phyloP scores from a whole-genome alignment of 2,113 vertebrate species.

The Apodemus sylvaticus region DNA sequence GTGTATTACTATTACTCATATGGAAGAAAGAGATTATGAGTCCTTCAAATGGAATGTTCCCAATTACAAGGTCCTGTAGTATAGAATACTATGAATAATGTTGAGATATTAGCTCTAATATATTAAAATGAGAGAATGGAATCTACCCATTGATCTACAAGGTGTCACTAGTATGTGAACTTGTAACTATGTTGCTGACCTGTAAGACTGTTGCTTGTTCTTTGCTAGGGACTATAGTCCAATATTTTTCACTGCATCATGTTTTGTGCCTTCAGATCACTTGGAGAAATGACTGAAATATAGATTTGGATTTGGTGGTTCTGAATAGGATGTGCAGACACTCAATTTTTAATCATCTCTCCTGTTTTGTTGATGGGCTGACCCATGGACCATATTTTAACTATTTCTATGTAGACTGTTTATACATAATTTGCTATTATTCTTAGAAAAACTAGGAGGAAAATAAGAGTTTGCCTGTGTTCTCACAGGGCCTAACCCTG shows the following conservation, averaged over 20 bases:
- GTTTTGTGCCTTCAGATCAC: background rate
- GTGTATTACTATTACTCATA: background rate
- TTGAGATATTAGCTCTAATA: background rate
- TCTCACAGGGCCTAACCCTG: background rate
- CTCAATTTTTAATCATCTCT: background rate
- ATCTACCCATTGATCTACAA: background rate
- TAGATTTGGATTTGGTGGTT: background rate
- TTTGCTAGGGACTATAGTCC: background rate
- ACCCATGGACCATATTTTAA: background rate
- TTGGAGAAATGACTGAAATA: background rate
- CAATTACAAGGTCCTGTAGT: background rate
- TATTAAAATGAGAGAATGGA: background rate
- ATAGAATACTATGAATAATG: no score
- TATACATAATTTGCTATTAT: background rate
- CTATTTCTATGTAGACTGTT: background rate
- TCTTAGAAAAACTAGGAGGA: background rate
- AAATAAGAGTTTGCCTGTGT: background rate
- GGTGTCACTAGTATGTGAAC: background rate
- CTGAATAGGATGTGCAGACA: background rate
- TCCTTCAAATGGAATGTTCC: background rate
- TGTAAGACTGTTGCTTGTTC: background rate
- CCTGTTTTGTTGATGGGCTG: background rate
- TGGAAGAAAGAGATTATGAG: background rate
- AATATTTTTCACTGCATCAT: background rate
- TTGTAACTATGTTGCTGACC: background rate